These are phyloP conservation scores for Drosophila algonquin DNA, from an alignment of 2,888 invertebrate genomes.

Conservation along the genomic window DNA sequence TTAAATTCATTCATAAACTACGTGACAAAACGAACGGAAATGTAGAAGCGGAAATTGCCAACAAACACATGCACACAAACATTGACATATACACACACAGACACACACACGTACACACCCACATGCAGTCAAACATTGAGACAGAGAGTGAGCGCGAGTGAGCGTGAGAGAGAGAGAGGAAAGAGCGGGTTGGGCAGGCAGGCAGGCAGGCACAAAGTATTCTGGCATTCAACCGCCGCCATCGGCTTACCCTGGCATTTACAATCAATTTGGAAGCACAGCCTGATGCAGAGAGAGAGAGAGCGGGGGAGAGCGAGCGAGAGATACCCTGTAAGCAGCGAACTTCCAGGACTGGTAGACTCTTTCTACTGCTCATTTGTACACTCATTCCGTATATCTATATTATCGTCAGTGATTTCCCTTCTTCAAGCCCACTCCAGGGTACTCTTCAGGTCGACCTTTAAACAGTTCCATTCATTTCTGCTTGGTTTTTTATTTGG, in stretches of 20 bases:
- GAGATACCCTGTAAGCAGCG: constrained; percentile 33
- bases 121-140: constrained; percentile 50
- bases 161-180: no score
- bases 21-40: constrained; percentile 79
- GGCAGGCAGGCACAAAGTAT: constrained; percentile 68
- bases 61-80: constrained; percentile 55
- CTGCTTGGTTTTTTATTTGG: constrained; percentile 35
- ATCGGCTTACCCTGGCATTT: constrained; percentile 53
- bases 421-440: constrained; percentile 7
- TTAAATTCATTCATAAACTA: constrained; percentile 79
- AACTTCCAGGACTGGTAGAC: background rate
- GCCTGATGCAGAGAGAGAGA: constrained; percentile 18
- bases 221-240: constrained; percentile 51
- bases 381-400: background rate
- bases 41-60: constrained; percentile 76
- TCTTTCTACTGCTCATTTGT: background rate
- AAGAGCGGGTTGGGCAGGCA: constrained; percentile 25
- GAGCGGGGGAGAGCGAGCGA: background rate
- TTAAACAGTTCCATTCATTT: constrained; percentile 15
- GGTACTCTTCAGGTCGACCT: constrained; percentile 12
- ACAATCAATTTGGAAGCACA: constrained; percentile 66
- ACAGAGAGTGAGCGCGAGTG: constrained; percentile 12
- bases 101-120: constrained; percentile 27
- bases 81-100: constrained; percentile 13
- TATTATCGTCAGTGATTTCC: background rate